These are phyloP conservation scores for Strix occidentalis DNA, from an alignment of 2,797 vertebrate species.

Conservation along the genomic window DNA sequence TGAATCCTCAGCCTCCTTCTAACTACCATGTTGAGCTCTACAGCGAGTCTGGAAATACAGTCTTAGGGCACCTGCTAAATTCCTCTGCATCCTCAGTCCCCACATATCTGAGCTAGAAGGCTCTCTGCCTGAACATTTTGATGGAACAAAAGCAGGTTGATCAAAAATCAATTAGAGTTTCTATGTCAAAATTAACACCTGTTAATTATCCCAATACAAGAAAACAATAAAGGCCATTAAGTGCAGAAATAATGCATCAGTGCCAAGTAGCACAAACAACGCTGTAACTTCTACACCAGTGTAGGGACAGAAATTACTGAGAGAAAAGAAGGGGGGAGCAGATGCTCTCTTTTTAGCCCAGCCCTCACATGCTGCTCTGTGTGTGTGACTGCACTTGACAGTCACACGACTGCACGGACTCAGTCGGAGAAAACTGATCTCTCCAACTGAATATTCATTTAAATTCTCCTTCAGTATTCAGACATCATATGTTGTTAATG, in stretches of 20 bases:
- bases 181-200: neutral
- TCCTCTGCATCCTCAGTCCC: neutral
- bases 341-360: neutral
- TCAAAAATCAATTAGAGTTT: neutral
- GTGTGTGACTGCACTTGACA: neutral
- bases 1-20: neutral
- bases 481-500: neutral
- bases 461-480: neutral
- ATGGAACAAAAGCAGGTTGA: neutral
- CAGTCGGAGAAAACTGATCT: neutral
- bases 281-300: neutral
- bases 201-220: neutral
- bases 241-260: neutral
- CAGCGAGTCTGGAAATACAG: neutral
- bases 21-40: neutral
- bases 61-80: neutral
- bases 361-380: neutral
- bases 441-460: neutral
- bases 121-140: neutral
- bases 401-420: rapidly evolving
- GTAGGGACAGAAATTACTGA: neutral
- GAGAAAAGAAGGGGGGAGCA: neutral
- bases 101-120: neutral
- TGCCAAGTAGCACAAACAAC: neutral
- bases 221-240: neutral